Base-by-base conservation (phyloP, 37 sponge, comb jelly and placozoan genomes). In the Agelas oroides region DNA sequence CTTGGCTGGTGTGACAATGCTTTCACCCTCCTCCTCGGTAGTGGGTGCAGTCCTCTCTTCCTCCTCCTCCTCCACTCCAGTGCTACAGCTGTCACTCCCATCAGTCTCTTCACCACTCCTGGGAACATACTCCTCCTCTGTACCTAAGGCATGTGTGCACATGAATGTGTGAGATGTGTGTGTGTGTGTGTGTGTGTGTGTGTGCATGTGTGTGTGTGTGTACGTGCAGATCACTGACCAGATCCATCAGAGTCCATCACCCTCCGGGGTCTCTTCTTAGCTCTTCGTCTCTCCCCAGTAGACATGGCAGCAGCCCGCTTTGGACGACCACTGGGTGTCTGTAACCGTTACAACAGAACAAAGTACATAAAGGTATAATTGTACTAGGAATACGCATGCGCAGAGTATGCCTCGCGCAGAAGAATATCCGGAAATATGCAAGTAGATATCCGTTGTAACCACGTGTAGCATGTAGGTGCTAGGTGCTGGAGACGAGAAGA, bases 111-210 rank as follows among this genome's bases (percentile, higher is more conserved):
- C 66, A 14, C 66, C 79, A 79, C 79, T 79, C 20, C 19, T 28
- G 36, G 70, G 81, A 19, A 23, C 20, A 68, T 80, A 80, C 36
- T 80, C 81, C 53, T 80, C 81, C 55, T 56, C 81, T 80, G 57
- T 31, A 5, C 15, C n/a, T n/a, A n/a, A n/a, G n/a, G 46, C 8
- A 8, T 46, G 46, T 46, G 46, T 46, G 53, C 17, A 31, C 17
- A 66, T 66, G 1, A 25, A 8, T 8, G 8, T 46, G 46, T 46
- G 46, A 12, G 3, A 8, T 46, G 46, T 3, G 46, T 46, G 46
- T 61, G 66, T 33, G 33, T 17, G 32, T 25, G 66, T 27, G 66
- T 2, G 1, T 24, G 27, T 17, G 30, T 30, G 28, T 2, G 2
- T 1, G 66, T n/a, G 33, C 8, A 46, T 46, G 46, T 46, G 46